Base-by-base conservation (phyloP, 1,140 invertebrate species). In the Brachionus plicatilis region DNA sequence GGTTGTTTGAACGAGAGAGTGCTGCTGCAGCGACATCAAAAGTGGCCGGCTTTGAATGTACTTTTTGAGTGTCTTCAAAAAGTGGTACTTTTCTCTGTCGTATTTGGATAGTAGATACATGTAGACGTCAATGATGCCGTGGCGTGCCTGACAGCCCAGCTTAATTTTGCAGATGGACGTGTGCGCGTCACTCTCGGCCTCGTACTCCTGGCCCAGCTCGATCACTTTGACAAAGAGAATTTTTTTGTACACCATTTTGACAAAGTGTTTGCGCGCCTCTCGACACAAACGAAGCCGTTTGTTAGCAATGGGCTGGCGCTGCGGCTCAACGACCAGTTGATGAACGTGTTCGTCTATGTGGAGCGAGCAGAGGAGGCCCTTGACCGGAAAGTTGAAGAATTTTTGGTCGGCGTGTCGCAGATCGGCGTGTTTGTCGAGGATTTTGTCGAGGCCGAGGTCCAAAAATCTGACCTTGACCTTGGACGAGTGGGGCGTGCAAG, bases 401-500 rank as follows among this genome's bases (percentile, higher is more conserved):
- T 82, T 82, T 8, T 82, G 29, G 9, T 82, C 79, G 0, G 60
- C n/a, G 60, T 82, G 27, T 65, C 79, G 41, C 3, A 82, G 41
- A 14, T 82, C 79, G 17, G 79, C 41, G 20, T 60, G 37, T 24
- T 43, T 45, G 43, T 82, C 65, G 4, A 82, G 20, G 5, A 82
- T 12, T 47, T 82, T 82, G 45, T 65, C 65, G 11, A 82, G 12
- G 9, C 79, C 79, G 0, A 82, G 3, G 33, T 82, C 79, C 17
- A 82, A 41, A 82, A 82, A 68, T 68, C 65, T 43, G n/a, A 82
- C 79, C 53, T 68, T 82, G 27, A 82, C 79, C 45, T 60, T 82
- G 5, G 20, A 17, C 1, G 50, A 20, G 7, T 41, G 5, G 9
- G 20, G 12, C 11, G 9, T 56, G 41, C 7, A 68, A 20, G 20